Conservation (phyloP, 2,797 vertebrate genomes). For the Chloroceryle inda region DNA sequence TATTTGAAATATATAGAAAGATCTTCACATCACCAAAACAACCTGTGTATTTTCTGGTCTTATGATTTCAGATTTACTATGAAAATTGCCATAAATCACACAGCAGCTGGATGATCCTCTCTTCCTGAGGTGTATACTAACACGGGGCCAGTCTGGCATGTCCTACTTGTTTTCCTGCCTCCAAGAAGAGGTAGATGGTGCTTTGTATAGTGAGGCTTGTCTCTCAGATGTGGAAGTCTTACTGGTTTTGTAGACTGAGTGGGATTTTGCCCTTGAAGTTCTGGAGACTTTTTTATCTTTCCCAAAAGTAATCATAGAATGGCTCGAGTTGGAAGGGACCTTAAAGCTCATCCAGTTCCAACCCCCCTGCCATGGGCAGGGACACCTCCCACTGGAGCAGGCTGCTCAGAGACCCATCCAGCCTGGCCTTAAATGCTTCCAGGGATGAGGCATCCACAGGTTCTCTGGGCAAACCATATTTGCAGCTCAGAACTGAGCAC, state of each 20-base stretch:
- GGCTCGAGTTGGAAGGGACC: background rate
- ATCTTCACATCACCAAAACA: background rate
- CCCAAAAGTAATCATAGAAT: background rate
- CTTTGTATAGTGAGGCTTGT: background rate
- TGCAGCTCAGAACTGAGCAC: background rate
- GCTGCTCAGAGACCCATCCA: background rate
- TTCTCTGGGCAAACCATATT: background rate
- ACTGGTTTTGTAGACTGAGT: background rate
- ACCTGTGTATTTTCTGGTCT: background rate
- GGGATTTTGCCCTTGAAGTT: background rate
- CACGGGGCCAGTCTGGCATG: background rate
- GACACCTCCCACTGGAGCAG: too few species aligned
- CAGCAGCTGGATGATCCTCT: background rate
- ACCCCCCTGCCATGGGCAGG: too few species aligned
- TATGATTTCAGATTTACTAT: background rate
- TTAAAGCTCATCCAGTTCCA: too few species aligned
- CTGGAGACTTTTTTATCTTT: background rate
- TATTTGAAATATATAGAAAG: background rate
- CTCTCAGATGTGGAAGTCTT: background rate
- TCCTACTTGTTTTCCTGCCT: background rate
- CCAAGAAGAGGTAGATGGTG: background rate
- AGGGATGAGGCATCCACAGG: background rate
- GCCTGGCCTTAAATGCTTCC: background rate
- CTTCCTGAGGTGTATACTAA: background rate
- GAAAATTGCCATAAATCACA: background rate